phyloP scores from a whole-genome alignment of 2,113 vertebrate species.

The Castor canadensis region DNA sequence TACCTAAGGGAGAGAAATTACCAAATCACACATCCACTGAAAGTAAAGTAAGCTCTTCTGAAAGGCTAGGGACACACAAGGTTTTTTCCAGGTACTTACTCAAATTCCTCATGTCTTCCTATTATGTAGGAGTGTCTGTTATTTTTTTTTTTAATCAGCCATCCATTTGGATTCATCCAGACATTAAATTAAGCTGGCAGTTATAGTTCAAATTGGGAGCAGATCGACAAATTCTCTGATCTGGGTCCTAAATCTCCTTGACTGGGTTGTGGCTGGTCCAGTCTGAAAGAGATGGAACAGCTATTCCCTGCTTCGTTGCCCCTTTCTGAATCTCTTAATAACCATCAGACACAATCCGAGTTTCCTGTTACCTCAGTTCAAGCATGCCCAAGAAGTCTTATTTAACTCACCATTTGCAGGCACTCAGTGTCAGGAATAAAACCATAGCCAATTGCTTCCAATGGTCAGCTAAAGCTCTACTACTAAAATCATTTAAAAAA shows the following conservation, averaged over 20 bases:
- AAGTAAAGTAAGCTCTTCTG: neutral
- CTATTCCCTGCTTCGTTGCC: neutral
- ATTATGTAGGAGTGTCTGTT: neutral
- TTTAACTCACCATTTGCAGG: neutral
- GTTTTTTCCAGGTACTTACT: neutral
- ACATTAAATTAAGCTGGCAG: conserved; percentile 33
- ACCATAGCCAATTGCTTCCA: neutral
- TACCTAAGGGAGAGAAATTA: neutral
- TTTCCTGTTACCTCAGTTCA: neutral
- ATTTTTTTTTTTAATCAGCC: too few species aligned
- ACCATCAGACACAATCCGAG: neutral
- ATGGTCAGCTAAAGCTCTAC: neutral
- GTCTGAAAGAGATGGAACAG: neutral
- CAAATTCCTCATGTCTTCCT: neutral
- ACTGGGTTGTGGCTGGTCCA: neutral
- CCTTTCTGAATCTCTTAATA: neutral
- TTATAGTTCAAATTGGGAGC: neutral
- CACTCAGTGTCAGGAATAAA: neutral
- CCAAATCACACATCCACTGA: neutral
- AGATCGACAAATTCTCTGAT: neutral
- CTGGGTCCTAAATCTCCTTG: neutral
- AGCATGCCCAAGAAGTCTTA: neutral
- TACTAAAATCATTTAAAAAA: neutral
- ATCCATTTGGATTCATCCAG: conserved; percentile 36
- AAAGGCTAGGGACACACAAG: neutral